Base-by-base conservation (phyloP, 2,888 invertebrate species). In the Clistopyga incitator region DNA sequence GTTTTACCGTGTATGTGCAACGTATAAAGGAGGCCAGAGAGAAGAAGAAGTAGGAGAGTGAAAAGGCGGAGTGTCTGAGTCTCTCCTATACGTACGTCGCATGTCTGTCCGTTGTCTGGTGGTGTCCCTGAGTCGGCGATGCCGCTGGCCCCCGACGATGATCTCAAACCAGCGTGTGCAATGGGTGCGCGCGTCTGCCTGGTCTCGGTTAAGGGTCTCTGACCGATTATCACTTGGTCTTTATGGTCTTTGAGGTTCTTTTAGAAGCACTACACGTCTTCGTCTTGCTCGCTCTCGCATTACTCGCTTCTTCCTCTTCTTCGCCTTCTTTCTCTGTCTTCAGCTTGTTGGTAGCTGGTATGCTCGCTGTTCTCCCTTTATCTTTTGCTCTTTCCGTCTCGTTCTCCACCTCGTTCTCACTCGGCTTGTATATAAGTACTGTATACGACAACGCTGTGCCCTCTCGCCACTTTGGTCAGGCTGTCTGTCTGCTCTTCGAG, bases 161-260 rank as follows among this genome's bases (percentile, higher is more conserved):
- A 61, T 61, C 18, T 34, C 61, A 87, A 38, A 84, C 85, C 84
- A 85, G 86, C 86, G 85, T 87, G 86, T 85, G 89, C 89, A 89
- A 88, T 86, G 88, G 86, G 29, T 45, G 64, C 20, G 61, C 42
- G 64, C 64, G 88, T 84, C 86, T 87, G 88, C 90, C 90, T 88
- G 89, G 90, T 87, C 90, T 88, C 88, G 87, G 87, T 86, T 87
- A 88, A 89, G 90, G 90, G 90, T 91, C 91, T 90, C 90, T 91
- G 91, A 90, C 91, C 91, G 91, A 91, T 91, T 91, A 90, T 91
- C 91, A 90, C 90, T 90, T 90, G 89, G 89, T 90, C 90, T 90
- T 90, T 90, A 90, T 89, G 87, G 85, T 89, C 90, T 90, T 90
- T 90, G 89, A 90, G 88, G 89, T 88, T 90, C 89, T 89, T 90